Base-by-base conservation (phyloP, 2,797 vertebrate species). In the Acrossocheilus fasciatus region DNA sequence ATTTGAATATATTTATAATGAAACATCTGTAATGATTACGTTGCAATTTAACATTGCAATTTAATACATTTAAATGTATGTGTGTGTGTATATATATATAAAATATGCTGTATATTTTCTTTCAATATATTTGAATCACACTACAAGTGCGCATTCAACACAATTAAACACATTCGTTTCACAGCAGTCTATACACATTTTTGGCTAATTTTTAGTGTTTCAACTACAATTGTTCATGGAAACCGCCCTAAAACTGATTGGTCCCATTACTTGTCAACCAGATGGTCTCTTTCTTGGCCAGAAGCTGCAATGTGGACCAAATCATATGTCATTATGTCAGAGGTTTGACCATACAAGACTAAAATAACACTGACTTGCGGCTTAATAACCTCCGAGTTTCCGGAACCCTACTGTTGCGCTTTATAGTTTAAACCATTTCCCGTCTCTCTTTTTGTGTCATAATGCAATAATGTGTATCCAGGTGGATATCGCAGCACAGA, bases 401-500 rank as follows among this genome's bases (percentile, higher is more conserved):
- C 14, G 15, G n/a, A 75, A 75, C 30, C 18, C 26, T 52, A 14
- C 20, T 78, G 14, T 79, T 78, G 34, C 1, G 0, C 30, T 54
- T n/a, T 41, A 26, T 9, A 4, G 52, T 41, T 30, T 20, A 76
- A 36, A 75, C 39, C 6, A 7, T 10, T 26, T n/a, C 20, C 26
- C 2, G 4, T 34, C 54, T 8, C 34, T 47, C 1, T 62, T 43
- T 62, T 64, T 30, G 10, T 26, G 54, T 52, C 18, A 34, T 45
- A 76, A n/a, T 50, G n/a, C n/a, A 39, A n/a, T 76, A 15, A 30
- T 68, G 7, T 76, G 18, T 77, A 15, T 78, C 20, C 41, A 86
- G 98, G 97, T 92, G 96, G 96, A 0, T 99, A 99, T 92, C 95
- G 92, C 41, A 97, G 96, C 92, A 97, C 95, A 0, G 97, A 99